Percentiles rank a stretch among this genome's conserved stretches.
phyloP scores from a whole-genome alignment of 2,113 vertebrate genomes.

The Pomatorhinus ruficollis region DNA sequence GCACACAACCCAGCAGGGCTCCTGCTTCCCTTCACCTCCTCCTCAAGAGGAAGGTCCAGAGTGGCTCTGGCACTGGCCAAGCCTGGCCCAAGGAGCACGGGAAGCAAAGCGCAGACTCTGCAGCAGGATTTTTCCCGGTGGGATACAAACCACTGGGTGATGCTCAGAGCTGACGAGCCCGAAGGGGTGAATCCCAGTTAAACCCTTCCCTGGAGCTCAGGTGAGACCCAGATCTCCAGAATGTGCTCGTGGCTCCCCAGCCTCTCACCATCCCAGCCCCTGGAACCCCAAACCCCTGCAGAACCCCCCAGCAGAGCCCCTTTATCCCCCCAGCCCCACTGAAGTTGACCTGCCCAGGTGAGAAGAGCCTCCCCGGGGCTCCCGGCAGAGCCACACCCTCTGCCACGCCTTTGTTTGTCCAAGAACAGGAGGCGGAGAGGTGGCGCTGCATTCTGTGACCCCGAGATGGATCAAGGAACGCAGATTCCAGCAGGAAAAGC shows the following conservation, averaged over 20 bases:
- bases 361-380: neutral
- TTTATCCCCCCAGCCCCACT: no score
- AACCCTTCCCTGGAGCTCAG: neutral
- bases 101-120: neutral
- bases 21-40: neutral
- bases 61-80: neutral
- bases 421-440: neutral
- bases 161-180: neutral
- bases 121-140: neutral
- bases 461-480: fast-evolving
- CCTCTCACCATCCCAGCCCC: neutral
- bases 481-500: neutral
- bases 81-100: neutral
- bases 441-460: neutral
- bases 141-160: neutral
- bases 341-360: neutral
- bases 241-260: neutral
- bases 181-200: fast-evolving
- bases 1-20: neutral
- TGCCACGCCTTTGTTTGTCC: neutral
- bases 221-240: neutral
- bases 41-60: neutral
- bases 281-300: neutral
- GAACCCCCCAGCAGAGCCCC: neutral
- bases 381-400: neutral